phyloP scores from a whole-genome alignment of 2,797 vertebrate species.

The Acrocephalus scirpaceus region DNA sequence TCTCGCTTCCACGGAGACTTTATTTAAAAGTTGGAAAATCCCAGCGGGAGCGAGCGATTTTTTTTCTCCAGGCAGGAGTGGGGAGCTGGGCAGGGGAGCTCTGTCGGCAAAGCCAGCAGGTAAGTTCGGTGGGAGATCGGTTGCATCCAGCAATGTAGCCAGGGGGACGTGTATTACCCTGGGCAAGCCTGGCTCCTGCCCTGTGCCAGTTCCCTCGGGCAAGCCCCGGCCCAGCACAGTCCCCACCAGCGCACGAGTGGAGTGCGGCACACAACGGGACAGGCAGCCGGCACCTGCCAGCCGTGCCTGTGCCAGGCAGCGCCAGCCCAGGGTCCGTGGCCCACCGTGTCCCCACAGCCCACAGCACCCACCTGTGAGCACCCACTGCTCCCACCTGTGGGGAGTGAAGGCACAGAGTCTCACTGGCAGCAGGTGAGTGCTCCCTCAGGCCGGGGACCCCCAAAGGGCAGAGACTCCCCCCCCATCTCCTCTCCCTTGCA shows the following conservation, averaged over 20 bases:
- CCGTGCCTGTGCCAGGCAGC: fast-evolving
- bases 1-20: background rate
- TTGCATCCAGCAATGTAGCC: fast-evolving
- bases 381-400: background rate
- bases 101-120: fast-evolving
- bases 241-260: fast-evolving
- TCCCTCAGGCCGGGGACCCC: background rate
- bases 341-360: fast-evolving
- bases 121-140: fast-evolving
- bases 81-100: background rate
- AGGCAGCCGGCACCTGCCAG: background rate
- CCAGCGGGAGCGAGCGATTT: background rate
- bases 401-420: fast-evolving
- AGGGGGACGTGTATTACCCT: background rate
- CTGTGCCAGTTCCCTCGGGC: fast-evolving
- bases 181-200: background rate
- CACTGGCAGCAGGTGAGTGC: background rate
- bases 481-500: background rate
- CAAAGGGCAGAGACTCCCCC: background rate
- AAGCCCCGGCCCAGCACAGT: fast-evolving
- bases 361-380: fast-evolving
- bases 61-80: fast-evolving
- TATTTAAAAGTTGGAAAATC: background rate
- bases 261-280: fast-evolving
- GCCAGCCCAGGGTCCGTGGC: fast-evolving